phyloP scores from a whole-genome alignment of 1,140 invertebrate genomes.

The Meloidogyne chitwoodi region DNA sequence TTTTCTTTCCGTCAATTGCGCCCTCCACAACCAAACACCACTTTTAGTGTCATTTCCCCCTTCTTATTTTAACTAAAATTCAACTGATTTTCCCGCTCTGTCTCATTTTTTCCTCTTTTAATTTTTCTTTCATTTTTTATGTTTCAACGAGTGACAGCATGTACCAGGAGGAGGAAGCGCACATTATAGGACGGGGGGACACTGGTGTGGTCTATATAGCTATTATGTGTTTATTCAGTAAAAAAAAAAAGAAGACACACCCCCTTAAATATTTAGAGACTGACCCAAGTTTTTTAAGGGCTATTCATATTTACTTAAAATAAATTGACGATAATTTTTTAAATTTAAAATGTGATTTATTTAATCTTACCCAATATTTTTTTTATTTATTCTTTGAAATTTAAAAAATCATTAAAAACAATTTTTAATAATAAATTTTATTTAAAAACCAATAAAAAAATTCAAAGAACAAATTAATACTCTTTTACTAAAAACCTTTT shows the following conservation, averaged over 20 bases:
- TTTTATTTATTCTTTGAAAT: too few species aligned
- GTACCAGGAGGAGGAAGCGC: neutral
- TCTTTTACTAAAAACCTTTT: neutral
- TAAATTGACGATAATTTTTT: too few species aligned
- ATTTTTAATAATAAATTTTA: too few species aligned
- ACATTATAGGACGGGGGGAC: neutral
- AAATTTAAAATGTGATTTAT: too few species aligned
- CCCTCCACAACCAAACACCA: neutral
- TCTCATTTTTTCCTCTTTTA: neutral
- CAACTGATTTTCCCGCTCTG: neutral
- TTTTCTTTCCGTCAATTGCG: neutral
- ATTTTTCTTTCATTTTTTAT: neutral
- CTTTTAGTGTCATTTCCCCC: neutral
- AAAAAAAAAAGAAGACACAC: neutral
- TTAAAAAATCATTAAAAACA: too few species aligned
- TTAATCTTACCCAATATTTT: too few species aligned
- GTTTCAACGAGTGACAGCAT: slow-evolving; percentile 1
- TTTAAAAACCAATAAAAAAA: too few species aligned
- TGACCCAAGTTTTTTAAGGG: neutral
- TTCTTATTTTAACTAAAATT: neutral
- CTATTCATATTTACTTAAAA: neutral
- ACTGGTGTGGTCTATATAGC: neutral
- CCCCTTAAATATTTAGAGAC: neutral
- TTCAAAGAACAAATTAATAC: too few species aligned
- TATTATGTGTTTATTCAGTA: neutral